These are phyloP conservation scores for Pipistrellus pipistrellus DNA, from an alignment of 2,797 vertebrate species.

Conservation along the genomic window DNA sequence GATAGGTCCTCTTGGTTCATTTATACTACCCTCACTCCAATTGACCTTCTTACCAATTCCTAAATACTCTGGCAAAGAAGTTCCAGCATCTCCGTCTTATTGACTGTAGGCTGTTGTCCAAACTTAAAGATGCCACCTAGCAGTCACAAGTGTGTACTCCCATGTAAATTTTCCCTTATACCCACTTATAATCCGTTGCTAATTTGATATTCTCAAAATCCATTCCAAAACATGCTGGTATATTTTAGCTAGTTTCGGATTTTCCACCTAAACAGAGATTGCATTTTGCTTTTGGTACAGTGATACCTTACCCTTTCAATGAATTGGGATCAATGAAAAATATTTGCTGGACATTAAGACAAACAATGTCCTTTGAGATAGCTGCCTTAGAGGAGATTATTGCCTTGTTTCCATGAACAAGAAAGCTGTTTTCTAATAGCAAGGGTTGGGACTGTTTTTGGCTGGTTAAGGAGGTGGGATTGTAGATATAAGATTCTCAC, in stretches of 20 bases:
- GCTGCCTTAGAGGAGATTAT: neutral
- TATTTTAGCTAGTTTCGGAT: neutral
- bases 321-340: conserved; percentile 24
- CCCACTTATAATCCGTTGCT: neutral
- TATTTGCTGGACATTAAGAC: neutral
- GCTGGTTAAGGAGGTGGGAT: neutral
- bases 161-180: neutral
- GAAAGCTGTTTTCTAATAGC: neutral
- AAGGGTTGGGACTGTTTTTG: neutral
- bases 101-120: neutral
- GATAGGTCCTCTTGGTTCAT: conserved; percentile 2
- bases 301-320: neutral
- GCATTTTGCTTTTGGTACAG: neutral
- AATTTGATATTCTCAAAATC: neutral
- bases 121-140: neutral
- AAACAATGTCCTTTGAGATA: neutral
- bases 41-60: conserved; percentile 39
- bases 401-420: neutral
- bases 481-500: neutral
- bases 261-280: conserved; percentile 35
- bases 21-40: conserved; percentile 6
- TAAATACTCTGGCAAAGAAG: neutral
- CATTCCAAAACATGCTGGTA: neutral
- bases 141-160: neutral
- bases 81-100: neutral